Base-by-base conservation (phyloP, 1,140 invertebrate genomes). In the Agrypnia vestita region DNA sequence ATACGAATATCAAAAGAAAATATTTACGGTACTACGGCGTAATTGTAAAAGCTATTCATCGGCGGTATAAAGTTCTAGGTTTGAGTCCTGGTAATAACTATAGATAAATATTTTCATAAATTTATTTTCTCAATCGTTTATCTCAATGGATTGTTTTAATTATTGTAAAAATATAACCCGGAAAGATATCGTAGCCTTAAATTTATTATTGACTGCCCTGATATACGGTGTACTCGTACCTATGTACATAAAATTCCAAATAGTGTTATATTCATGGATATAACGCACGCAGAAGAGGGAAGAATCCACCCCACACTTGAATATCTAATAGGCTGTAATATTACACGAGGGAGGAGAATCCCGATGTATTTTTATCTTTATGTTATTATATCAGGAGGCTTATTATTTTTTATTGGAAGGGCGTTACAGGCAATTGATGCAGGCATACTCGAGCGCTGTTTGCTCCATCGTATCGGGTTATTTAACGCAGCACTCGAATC, bases 361-460 rank as follows among this genome's bases (percentile, higher is more conserved):
- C 74, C 9, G 17, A 49, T n/a, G 46, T 76, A 19, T 61, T 62
- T 44, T 62, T 62, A 62, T 62, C 56, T 76, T 62, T 47, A 55
- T 55, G 74, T 61, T 62, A 47, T 64, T 61, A 55, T 49, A 46
- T 62, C 35, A n/a, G 56, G n/a, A 49, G 56, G 55, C 55, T 62
- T 74, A 74, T 74, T 74, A 74, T 74, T 74, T 74, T 64, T 61
- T 76, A 76, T 76, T 76, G 74, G 62, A 62, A 76, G 62, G 19
- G 43, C 44, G 56, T 11, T 35, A 56, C 44, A 64, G 19, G 51
- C 19, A n/a, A 44, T 56, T 56, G 49, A 19, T 56, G 71, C 15
- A 49, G 44, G 64, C 64, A 21, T 19, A 46, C n/a, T 71, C n/a
- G n/a, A 46, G 46, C 43, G 64, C 46, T 17, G n/a, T 46, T 19